Conservation (phyloP, 2,888 invertebrate species). For the Mylabris sibirica region DNA sequence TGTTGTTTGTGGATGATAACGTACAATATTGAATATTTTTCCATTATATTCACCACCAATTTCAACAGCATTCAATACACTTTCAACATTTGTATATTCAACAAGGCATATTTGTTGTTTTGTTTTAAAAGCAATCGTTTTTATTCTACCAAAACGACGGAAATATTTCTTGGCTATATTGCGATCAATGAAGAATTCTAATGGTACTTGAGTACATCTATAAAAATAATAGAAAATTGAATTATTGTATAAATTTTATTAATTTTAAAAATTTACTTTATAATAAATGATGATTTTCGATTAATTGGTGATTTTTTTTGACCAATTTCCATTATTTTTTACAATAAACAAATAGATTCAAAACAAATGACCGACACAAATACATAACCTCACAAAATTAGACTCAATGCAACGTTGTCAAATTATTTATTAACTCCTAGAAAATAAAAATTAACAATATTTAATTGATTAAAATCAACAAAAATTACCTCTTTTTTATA, state of each 20-base stretch:
- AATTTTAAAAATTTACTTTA: background rate
- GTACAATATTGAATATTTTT: conserved; percentile 63
- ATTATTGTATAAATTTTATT: background rate
- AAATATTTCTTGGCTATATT: conserved; percentile 72
- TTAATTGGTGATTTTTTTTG: background rate
- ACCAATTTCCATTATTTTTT: background rate
- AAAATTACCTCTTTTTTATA: too few species aligned
- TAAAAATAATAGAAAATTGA: conserved; percentile 19
- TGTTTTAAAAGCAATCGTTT: conserved; percentile 70
- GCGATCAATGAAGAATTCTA: conserved; percentile 69
- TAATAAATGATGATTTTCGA: background rate
- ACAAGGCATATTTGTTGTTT: conserved; percentile 72
- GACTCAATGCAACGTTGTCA: background rate
- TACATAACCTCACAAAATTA: background rate
- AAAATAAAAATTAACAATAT: too few species aligned
- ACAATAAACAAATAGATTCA: background rate
- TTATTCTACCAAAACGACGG: conserved; percentile 74
- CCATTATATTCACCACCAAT: conserved; percentile 71
- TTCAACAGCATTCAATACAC: conserved; percentile 67
- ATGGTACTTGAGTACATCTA: conserved; percentile 73
- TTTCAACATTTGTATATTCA: conserved; percentile 70
- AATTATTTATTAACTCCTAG: too few species aligned
- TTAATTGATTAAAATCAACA: too few species aligned
- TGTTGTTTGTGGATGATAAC: conserved; percentile 26
- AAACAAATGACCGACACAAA: background rate